These are phyloP conservation scores for Hyles lineata DNA, from an alignment of 2,888 invertebrate genomes.

Conservation along the genomic window DNA sequence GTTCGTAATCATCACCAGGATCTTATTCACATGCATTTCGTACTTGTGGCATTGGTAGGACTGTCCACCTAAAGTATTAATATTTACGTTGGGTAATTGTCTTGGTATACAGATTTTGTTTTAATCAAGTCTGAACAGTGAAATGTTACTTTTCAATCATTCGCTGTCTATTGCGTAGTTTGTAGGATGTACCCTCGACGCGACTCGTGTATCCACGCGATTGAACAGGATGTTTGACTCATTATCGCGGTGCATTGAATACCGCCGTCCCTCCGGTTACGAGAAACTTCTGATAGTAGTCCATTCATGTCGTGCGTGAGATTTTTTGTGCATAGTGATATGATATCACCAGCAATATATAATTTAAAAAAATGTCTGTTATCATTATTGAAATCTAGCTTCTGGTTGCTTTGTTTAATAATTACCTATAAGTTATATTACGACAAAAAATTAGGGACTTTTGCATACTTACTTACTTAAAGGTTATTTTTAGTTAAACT, in stretches of 20 bases:
- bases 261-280: not conserved
- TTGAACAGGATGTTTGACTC: slow-evolving; percentile 1
- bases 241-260: not conserved
- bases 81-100: too few relatives aligned
- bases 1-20: too few relatives aligned
- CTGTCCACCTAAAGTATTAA: too few relatives aligned
- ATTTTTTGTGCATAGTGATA: not conserved
- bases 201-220: not conserved
- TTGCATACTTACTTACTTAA: too few relatives aligned
- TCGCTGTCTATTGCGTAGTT: not conserved
- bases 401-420: not conserved
- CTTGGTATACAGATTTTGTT: too few relatives aligned
- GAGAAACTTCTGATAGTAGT: slow-evolving; percentile 8
- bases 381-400: not conserved
- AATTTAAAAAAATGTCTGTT: not conserved
- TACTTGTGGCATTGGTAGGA: too few relatives aligned
- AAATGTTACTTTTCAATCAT: not conserved
- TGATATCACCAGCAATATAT: not conserved
- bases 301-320: not conserved
- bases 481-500: too few relatives aligned
- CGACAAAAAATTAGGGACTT: too few relatives aligned
- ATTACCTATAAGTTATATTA: too few relatives aligned
- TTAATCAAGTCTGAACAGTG: too few relatives aligned
- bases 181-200: not conserved
- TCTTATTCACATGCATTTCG: too few relatives aligned